Evolutionary conservation across 2,888 invertebrate genomes (phyloP).

Genomic region (Drosophila flavopinicola): DNA sequence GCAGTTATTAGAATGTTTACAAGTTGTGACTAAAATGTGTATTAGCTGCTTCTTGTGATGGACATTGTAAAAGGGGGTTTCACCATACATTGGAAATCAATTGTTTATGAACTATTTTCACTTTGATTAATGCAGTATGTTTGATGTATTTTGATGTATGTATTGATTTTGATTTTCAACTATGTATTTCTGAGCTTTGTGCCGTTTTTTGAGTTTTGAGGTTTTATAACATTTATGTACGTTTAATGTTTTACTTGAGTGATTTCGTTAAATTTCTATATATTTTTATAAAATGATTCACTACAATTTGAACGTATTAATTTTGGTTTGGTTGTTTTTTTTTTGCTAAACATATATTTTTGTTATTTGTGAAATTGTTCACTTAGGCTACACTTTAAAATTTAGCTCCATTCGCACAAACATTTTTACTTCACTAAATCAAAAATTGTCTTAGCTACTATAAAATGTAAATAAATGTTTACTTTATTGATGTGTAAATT

Average conservation of each 20-base stretch:
- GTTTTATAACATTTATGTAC: conserved; percentile 20
- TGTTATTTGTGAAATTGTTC: conserved; percentile 25
- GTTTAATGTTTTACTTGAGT: conserved; percentile 18
- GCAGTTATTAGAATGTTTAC: conserved; percentile 5
- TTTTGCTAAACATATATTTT: conserved; percentile 11
- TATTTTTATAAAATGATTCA: conserved; percentile 26
- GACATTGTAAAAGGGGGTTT: conserved; percentile 3
- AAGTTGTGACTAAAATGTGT: background rate
- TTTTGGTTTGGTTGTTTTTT: conserved; percentile 29
- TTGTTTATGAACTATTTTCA: conserved; percentile 20
- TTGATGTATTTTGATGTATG: conserved; percentile 37
- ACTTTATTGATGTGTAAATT: conserved; percentile 57
- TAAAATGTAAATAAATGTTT: conserved; percentile 72
- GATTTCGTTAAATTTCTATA: conserved; percentile 30
- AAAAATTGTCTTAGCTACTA: conserved; percentile 59
- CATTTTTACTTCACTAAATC: conserved; percentile 44
- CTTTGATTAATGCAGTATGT: conserved; percentile 25
- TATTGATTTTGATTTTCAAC: conserved; percentile 53
- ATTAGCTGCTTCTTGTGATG: background rate
- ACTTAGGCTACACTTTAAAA: conserved; percentile 47
- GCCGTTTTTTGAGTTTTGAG: conserved; percentile 8
- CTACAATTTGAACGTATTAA: conserved; percentile 57
- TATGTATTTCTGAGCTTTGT: conserved; percentile 37
- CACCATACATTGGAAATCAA: conserved; percentile 1
- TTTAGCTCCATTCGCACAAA: conserved; percentile 44